These are phyloP conservation scores for Tiphia femorata DNA, from an alignment of 2,888 invertebrate genomes.

Conservation along the genomic window DNA sequence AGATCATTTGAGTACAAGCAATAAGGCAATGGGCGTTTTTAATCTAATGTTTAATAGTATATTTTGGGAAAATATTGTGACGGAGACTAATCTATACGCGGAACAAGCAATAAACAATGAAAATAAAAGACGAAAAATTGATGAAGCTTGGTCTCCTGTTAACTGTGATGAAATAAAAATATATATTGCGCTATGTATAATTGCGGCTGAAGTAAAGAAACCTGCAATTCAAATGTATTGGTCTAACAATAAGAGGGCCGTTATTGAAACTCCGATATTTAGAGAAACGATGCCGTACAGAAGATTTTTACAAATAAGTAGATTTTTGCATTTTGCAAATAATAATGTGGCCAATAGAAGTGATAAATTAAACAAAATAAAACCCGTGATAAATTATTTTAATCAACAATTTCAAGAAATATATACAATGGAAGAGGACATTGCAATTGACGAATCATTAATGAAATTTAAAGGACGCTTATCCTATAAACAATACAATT, in stretches of 20 bases:
- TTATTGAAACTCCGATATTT: conserved; percentile 42
- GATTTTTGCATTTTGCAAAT: conserved; percentile 33
- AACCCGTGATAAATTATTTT: conserved; percentile 25
- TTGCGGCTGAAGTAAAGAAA: conserved; percentile 38
- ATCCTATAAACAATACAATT: conserved; percentile 32
- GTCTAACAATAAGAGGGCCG: conserved; percentile 32
- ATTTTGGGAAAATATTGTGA: conserved; percentile 29
- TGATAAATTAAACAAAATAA: conserved; percentile 19
- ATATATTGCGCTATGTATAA: conserved; percentile 39
- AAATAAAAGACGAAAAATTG: conserved; percentile 22
- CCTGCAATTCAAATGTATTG: conserved; percentile 35
- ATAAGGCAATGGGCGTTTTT: conserved; percentile 19
- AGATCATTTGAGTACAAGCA: conserved; percentile 16
- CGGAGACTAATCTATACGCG: conserved; percentile 25
- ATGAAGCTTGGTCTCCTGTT: conserved; percentile 27
- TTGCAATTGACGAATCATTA: conserved; percentile 42
- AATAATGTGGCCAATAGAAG: conserved; percentile 20
- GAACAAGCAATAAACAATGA: conserved; percentile 20
- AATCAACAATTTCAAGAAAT: conserved; percentile 32
- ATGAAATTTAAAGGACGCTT: conserved; percentile 45
- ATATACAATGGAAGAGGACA: conserved; percentile 29
- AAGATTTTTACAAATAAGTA: conserved; percentile 29
- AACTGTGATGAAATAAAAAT: conserved; percentile 36
- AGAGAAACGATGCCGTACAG: conserved; percentile 19
- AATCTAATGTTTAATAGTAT: conserved; percentile 22